Base-by-base conservation (phyloP, 2,797 vertebrate genomes). In the Oryzias dopingdopingensis region DNA sequence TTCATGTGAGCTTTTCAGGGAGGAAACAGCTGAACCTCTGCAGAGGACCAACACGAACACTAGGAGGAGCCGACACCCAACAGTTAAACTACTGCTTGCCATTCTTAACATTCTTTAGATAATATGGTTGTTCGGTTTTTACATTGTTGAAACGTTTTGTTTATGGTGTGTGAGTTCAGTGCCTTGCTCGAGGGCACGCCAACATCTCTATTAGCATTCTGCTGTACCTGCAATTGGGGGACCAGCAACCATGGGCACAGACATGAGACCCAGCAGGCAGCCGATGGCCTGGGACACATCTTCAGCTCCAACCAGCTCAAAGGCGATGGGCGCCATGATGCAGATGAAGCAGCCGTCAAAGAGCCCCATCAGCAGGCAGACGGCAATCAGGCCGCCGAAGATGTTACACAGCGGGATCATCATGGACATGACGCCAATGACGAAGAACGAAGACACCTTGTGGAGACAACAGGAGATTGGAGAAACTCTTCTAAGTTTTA, bases 261-360 rank as follows among this genome's bases (percentile, higher is more conserved):
- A 97, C 95, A 98, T 98, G 64, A 99, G 90, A 23, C 97, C 97
- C 2, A 98, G 90, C 4, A 99, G 90, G 82, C 95, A 97, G 81
- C 97, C 97, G 3, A 99, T 98, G 72, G 96, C 97, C 79, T 98
- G 96, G 15, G 96, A 98, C 58, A 96, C 95, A 23, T 96, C 89
- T 12, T 94, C 80, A 26, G 92, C 49, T 6, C 95, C 96, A 2
- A 98, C 95, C 42, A 99, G 89, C 79, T 98, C 95, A 1, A 98
- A 99, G 72, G 97, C 97, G 50, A 98, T 97, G 12, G 97, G 97
- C 8, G 95, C 97, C 97, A 98, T 98, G 68, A 98, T 97, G 68
- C 94, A 94, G 88, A 99, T 98, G 85, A 99, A 99, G 85, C 96
- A 98, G 62, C 97, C 97, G 0, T 99, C 97, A 29, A 98, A 98